Conservation (phyloP, 2,113 vertebrate genomes). For the Trogon surrucura region DNA sequence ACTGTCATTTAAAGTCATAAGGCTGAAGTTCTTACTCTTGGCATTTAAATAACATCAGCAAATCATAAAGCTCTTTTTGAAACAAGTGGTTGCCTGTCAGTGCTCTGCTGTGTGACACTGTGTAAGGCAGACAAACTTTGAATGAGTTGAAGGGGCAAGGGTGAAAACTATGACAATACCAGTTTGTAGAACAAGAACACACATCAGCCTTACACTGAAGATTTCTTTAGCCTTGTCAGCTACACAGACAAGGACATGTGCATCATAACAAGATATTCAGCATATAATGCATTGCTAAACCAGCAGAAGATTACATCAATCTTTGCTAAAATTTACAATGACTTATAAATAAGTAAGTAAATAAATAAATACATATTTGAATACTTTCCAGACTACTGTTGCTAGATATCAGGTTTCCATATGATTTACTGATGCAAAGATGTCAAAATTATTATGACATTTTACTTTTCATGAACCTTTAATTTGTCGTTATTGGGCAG, state of each 20-base stretch:
- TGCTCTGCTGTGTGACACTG: neutral
- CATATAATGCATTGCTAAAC: neutral
- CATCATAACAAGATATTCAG: neutral
- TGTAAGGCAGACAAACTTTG: neutral
- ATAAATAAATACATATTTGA: neutral
- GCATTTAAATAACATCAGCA: constrained; percentile 37
- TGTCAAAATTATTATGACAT: neutral
- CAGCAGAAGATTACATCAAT: neutral
- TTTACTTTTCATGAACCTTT: neutral
- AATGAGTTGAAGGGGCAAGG: neutral
- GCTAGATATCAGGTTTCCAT: neutral
- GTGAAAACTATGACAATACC: neutral
- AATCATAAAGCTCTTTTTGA: constrained; percentile 12
- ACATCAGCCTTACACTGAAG: neutral
- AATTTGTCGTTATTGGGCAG: neutral
- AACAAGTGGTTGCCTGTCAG: neutral
- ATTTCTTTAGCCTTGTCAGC: constrained; percentile 15
- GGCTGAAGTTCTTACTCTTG: neutral
- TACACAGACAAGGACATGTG: neutral
- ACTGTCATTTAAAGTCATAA: neutral
- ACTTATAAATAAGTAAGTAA: neutral
- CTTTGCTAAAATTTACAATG: neutral
- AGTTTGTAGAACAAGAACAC: neutral
- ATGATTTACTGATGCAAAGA: neutral
- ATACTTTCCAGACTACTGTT: neutral